A percentile compares a stretch with the other conserved stretches of the same genome.
Conservation (phyloP, 2,113 vertebrate genomes). For the Dasyprocta punctata region DNA sequence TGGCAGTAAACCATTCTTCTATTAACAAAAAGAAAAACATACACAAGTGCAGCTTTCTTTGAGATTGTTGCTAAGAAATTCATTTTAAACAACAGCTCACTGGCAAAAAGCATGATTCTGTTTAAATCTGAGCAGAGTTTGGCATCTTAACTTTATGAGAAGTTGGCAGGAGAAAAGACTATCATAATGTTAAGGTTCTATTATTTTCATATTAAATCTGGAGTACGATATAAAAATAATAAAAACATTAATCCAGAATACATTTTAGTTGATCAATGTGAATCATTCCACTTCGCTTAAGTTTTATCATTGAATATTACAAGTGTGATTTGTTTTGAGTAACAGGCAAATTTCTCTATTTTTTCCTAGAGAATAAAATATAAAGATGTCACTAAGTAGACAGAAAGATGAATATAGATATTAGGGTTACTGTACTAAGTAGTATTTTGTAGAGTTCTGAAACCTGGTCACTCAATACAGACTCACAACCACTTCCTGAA, state of each 20-base stretch:
- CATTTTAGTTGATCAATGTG: not conserved
- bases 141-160: slow-evolving; percentile 17
- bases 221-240: not conserved
- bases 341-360: not conserved
- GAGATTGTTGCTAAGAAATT: not conserved
- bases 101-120: not conserved
- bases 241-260: slow-evolving; percentile 23
- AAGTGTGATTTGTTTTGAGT: not conserved
- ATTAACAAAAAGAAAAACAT: not conserved
- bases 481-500: not conserved
- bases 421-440: not conserved
- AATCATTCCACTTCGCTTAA: not conserved
- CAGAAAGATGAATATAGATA: not conserved
- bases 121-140: slow-evolving; percentile 41
- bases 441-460: not conserved
- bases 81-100: slow-evolving; percentile 39
- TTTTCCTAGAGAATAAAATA: slow-evolving; percentile 8
- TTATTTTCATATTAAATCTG: not conserved
- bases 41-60: slow-evolving; percentile 24
- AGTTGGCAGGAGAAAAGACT: slow-evolving; percentile 37
- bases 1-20: slow-evolving; percentile 60
- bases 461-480: not conserved
- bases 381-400: not conserved
- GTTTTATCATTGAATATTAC: not conserved
- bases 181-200: not conserved